Evolutionary conservation across 2,888 invertebrate species (phyloP).

Genomic region (Volucella inanis): DNA sequence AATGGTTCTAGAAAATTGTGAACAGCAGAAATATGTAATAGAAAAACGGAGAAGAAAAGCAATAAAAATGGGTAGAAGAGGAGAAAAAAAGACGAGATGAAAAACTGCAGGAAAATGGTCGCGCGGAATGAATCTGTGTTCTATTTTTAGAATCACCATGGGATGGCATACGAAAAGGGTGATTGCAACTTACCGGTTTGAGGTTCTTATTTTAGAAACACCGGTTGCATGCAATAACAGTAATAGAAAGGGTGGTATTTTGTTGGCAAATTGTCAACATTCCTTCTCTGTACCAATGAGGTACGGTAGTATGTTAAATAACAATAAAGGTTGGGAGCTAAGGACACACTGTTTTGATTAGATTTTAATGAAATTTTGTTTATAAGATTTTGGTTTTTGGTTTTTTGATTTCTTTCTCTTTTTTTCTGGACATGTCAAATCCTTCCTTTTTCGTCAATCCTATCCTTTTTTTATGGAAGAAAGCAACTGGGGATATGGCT

Average conservation of each 20-base stretch:
- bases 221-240: slow-evolving; percentile 58
- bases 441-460: not conserved
- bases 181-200: slow-evolving; percentile 22
- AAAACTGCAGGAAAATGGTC: slow-evolving; percentile 49
- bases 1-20: not conserved
- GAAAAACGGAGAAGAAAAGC: not conserved
- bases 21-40: too few relatives aligned
- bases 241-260: slow-evolving; percentile 21
- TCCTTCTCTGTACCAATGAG: not conserved
- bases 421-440: not conserved
- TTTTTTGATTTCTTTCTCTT: too few relatives aligned
- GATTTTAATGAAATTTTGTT: slow-evolving; percentile 46
- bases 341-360: slow-evolving; percentile 21
- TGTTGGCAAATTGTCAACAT: slow-evolving; percentile 44
- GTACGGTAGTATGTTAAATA: not conserved
- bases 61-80: not conserved
- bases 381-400: slow-evolving; percentile 17
- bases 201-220: slow-evolving; percentile 62
- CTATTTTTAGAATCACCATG: slow-evolving; percentile 57
- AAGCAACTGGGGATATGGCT: not conserved
- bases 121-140: slow-evolving; percentile 46
- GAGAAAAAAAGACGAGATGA: slow-evolving; percentile 3
- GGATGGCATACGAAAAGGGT: slow-evolving; percentile 18
- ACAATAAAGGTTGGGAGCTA: not conserved
- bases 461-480: not conserved